Evolutionary conservation across 23 tunicate species (phyloP).

Genomic region (Trididemnum miniatum): DNA sequence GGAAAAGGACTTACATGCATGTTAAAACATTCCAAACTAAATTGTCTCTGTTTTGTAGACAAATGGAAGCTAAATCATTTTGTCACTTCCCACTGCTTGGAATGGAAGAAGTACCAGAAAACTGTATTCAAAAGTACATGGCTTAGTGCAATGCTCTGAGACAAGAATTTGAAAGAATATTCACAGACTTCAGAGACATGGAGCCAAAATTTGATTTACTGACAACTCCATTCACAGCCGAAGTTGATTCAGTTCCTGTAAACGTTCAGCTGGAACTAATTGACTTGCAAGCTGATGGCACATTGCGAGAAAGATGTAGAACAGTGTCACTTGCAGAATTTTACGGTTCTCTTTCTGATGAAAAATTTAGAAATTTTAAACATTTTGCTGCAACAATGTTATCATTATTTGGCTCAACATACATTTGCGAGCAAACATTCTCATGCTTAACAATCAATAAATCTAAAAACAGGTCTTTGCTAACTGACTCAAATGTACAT

Average conservation of each 20-base stretch:
- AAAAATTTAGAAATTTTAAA: slow-evolving; percentile 33
- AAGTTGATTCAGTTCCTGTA: slow-evolving; percentile 20
- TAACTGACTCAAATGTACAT: slow-evolving; percentile 38
- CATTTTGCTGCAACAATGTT: slow-evolving; percentile 29
- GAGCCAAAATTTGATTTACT: slow-evolving; percentile 33
- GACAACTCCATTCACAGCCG: slow-evolving; percentile 19
- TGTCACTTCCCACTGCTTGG: slow-evolving; percentile 30
- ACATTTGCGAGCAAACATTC: slow-evolving; percentile 36
- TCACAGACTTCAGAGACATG: slow-evolving; percentile 28
- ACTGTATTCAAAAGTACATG: slow-evolving; percentile 20
- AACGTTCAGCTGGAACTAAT: slow-evolving; percentile 36
- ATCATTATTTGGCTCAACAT: slow-evolving; percentile 40
- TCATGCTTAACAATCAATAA: slow-evolving; percentile 31
- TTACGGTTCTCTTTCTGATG: slow-evolving; percentile 19
- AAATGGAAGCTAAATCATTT: neutral
- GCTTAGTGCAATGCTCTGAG: slow-evolving; percentile 3
- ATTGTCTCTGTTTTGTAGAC: slow-evolving; percentile 7
- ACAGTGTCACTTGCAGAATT: slow-evolving; percentile 15
- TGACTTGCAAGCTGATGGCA: slow-evolving; percentile 32
- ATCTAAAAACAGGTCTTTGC: slow-evolving; percentile 26
- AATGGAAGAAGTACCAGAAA: neutral
- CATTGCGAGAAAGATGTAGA: slow-evolving; percentile 15
- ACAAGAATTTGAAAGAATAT: slow-evolving; percentile 31
- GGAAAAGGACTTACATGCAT: slow-evolving; percentile 21
- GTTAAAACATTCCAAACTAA: slow-evolving; percentile 36